Evolutionary conservation across 1,140 invertebrate genomes (phyloP).

Genomic region (Cyclina sinensis): DNA sequence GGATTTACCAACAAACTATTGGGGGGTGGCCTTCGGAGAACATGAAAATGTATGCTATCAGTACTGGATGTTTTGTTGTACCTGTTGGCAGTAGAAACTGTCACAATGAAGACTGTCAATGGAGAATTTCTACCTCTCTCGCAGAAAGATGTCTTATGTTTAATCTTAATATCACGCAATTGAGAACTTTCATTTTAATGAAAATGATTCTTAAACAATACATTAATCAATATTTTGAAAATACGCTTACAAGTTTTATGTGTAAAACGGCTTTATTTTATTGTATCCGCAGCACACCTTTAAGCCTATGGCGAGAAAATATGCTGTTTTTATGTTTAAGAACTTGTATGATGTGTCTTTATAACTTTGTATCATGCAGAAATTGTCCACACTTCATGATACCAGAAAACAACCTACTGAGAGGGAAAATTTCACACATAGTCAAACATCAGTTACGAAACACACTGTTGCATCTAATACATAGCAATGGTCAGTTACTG

Average conservation of each 20-base stretch:
- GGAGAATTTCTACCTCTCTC: no score
- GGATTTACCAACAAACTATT: background rate
- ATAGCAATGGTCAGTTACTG: background rate
- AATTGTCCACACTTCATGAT: constrained; percentile 9
- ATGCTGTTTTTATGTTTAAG: background rate
- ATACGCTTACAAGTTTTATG: constrained; percentile 19
- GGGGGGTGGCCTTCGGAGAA: background rate
- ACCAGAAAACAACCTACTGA: background rate
- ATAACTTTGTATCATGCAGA: background rate
- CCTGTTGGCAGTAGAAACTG: background rate
- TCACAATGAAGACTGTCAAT: background rate
- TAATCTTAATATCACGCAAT: constrained; percentile 10
- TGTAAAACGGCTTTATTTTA: constrained; percentile 9
- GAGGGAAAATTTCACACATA: background rate
- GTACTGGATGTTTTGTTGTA: background rate
- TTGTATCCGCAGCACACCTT: background rate
- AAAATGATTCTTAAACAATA: constrained; percentile 2
- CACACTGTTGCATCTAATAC: background rate
- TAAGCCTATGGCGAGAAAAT: background rate
- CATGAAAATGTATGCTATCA: background rate
- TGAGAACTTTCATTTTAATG: background rate
- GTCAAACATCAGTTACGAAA: background rate
- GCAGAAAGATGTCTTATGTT: constrained; percentile 25
- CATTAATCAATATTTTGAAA: background rate
- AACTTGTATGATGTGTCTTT: background rate